Evolutionary conservation across 2,888 invertebrate genomes (phyloP), one percentile per base, ranked within the genome.

Genomic region (Marasmarcha lunaedactyla): DNA sequence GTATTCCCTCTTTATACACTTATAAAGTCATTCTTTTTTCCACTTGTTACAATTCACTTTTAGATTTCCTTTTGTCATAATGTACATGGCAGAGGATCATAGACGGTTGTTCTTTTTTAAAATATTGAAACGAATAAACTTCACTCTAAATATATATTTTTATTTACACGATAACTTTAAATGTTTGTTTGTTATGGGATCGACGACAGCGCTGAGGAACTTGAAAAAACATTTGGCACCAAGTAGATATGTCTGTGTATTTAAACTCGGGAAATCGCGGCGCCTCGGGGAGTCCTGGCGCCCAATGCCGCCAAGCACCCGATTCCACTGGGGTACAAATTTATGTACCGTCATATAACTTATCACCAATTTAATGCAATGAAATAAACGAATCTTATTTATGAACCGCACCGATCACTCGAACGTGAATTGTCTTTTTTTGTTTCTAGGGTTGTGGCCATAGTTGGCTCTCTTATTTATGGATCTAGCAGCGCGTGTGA

Each of bases 1-100:
- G 77, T 79, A 71, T 74, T 72, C 72, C 71, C 76, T 76, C 76
- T 79, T 81, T 81, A 81, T 78, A 77, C 79, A 81, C 81, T 81
- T 81, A 78, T 62, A n/a, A n/a, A 73, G 68, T 69, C 76, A 76
- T 77, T 77, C 74, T 79, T 78, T 69, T 77, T 77, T 73, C 72
- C 72, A 77, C 76, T 78, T 65, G 73, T 76, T 64, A 79, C 79
- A 81, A 79, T 81, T 81, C 81, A 78, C 78, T 81, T 78, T 79
- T 71, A 69, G 74, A 72, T 76, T 76, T 66, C 52, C n/a, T n/a
- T n/a, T n/a, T n/a, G n/a, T n/a, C n/a, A n/a, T n/a, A n/a, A n/a
- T n/a, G n/a, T n/a, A n/a, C n/a, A n/a, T n/a, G n/a, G n/a, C n/a
- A n/a, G n/a, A n/a, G n/a, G n/a, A n/a, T n/a, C n/a, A n/a, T n/a